Base-by-base conservation (phyloP, 2,888 invertebrate species). In the Oxystoma pomonae region DNA sequence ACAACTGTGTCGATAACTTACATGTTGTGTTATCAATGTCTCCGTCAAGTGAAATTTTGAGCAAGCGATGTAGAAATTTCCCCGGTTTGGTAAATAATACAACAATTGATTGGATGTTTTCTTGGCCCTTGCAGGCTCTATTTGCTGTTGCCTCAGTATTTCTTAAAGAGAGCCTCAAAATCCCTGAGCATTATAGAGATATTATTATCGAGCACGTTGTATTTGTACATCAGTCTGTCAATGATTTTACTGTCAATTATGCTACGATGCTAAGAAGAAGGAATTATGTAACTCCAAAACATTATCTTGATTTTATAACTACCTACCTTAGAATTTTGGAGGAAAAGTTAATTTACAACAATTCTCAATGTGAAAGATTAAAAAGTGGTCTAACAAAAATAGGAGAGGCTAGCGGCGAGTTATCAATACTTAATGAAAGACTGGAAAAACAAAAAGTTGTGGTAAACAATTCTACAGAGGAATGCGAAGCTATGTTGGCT, bases 11-110 rank as follows among this genome's bases (percentile, higher is more conserved):
- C n/a, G 88, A 90, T 69, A 94, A 96, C 77, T 84, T 96, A 16
- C 94, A 95, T 73, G 89, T 96, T n/a, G 92, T 94, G 0, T 78
- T 96, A 16, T 90, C 92, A 0, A 95, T 96, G 95, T 94, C 93
- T 2, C 94, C 95, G 0, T 85, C 92, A 1, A 91, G 94, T 0
- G 94, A 95, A 64, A 84, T 87, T 2, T 81, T 96, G 16, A 86
- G 94, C 57, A 92, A 89, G 71, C 85, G 92, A 17, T 96, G 96
- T 75, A 86, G 95, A 68, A 94, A 89, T 81, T 96, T 96, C 80
- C 96, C 96, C 0, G 95, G 95, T 0, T 82, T 96, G 57, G 94
- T 96, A 51, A 96, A 94, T 76, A 94, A 93, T 75, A 92, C 94
- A 0, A 92, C 91, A 51, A 94, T 96, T 68, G 94, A 96, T 78